Base-by-base conservation (phyloP, 1,140 invertebrate genomes). In the Ylistrum balloti region DNA sequence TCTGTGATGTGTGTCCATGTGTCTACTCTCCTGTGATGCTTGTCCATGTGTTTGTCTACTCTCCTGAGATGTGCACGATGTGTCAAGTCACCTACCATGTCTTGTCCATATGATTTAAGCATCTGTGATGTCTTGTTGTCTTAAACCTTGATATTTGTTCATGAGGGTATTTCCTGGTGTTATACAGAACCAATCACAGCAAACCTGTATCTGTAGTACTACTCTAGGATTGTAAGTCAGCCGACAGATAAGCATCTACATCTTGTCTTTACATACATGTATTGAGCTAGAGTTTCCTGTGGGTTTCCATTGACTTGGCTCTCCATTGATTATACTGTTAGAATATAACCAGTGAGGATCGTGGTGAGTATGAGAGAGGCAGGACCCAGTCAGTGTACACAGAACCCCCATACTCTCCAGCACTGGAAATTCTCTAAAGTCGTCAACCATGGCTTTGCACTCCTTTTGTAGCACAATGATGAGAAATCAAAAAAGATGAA, bases 401-500 rank as follows among this genome's bases (percentile, higher is more conserved):
- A 28, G 56, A 74, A 17, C 56, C 56, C 56, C 22, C n/a, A 74
- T n/a, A 74, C 22, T 28, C 56, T 74, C 56, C n/a, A 1, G 22
- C 28, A n/a, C 56, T 74, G 56, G 22, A 74, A 74, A 74, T 74
- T 28, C 56, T 74, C 56, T 74, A 74, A 74, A 74, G 56, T 74
- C 56, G 56, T 74, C 56, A 74, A 74, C 56, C 56, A 74, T 74
- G 56, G 56, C 56, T 45, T 45, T 45, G 41, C 41, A 45, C 41
- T 74, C n/a, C 56, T 74, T n/a, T 74, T 74, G 56, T 74, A 74
- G 56, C 56, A 74, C 56, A 22, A 74, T 74, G 56, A 74, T 74
- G 56, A 74, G 56, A 74, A 74, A 74, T 74, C 56, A 74, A 74
- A 48, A 38, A 74, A 74, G 56, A 74, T 74, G 56, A 74, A 74